Evolutionary conservation across 1,140 invertebrate genomes (phyloP).

Genomic region (Phortica variegata): DNA sequence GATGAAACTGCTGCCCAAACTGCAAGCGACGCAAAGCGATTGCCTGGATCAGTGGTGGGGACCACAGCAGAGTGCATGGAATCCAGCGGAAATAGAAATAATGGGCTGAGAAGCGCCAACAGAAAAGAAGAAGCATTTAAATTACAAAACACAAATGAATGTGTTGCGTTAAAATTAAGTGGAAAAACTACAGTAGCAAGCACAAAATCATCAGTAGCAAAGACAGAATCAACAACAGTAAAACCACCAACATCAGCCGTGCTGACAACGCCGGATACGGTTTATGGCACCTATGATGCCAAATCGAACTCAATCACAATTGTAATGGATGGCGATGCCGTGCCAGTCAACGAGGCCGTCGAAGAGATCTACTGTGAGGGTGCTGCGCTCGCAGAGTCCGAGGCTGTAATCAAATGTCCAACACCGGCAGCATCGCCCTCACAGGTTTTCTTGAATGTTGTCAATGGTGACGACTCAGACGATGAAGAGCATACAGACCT

Average conservation of each 20-base stretch:
- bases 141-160: slow-evolving; percentile 14
- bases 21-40: slow-evolving; percentile 51
- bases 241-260: slow-evolving; percentile 31
- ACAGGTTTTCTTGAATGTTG: slow-evolving; percentile 53
- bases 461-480: slow-evolving; percentile 58
- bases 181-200: slow-evolving; percentile 52
- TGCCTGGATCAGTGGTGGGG: slow-evolving; percentile 71
- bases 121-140: neutral
- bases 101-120: slow-evolving; percentile 35
- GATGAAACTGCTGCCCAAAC: slow-evolving; percentile 55
- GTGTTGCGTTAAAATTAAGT: slow-evolving; percentile 57
- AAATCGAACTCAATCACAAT: slow-evolving; percentile 72
- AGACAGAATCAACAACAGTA: slow-evolving; percentile 14
- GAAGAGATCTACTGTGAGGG: slow-evolving; percentile 52
- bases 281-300: slow-evolving; percentile 72
- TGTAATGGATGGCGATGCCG: slow-evolving; percentile 66
- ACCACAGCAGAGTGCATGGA: slow-evolving; percentile 76
- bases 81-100: slow-evolving; percentile 66
- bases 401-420: slow-evolving; percentile 49
- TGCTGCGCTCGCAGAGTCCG: slow-evolving; percentile 31
- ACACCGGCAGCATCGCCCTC: slow-evolving; percentile 53
- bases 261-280: slow-evolving; percentile 61
- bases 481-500: slow-evolving; percentile 55
- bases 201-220: slow-evolving; percentile 14
- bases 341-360: slow-evolving; percentile 60